Base-by-base conservation (phyloP, 2,888 invertebrate genomes). In the Zaprionus lineosus region DNA sequence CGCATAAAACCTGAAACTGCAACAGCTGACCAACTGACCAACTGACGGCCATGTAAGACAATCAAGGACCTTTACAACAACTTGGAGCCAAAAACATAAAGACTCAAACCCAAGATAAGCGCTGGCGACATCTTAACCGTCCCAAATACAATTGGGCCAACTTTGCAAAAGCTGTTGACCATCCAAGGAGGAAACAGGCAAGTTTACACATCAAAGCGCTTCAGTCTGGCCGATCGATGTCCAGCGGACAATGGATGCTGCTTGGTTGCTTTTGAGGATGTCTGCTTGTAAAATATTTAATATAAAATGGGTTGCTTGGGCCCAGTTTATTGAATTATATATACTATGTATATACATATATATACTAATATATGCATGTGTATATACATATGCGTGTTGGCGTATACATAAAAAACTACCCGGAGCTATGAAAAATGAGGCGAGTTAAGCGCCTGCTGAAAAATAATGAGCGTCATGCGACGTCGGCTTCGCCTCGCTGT, bases 391-490 rank as follows among this genome's bases (percentile, higher is more conserved):
- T 41, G n/a, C 26, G 11, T 12, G n/a, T n/a, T n/a, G n/a, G n/a
- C n/a, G n/a, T 21, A 14, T 24, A 0, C 11, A 29, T 34, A 52
- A 51, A 66, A 46, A 51, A 36, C 36, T 39, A 39, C 59, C 41
- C 50, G 9, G 18, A 51, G 59, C 48, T 46, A 21, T 19, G 31
- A 44, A 29, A 36, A 65, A 41, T 12, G 19, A 48, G 47, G 41
- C 33, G 11, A 51, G 41, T 6, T 36, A 26, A 37, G 40, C 50
- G 55, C 33, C 51, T 70, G 37, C 73, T 75, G 60, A 52, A 81
- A 84, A 84, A 73, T 84, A 81, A 77, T 76, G 81, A 81, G 66
- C 65, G 39, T 58, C 81, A 81, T 81, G 84, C 62, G 55, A 65
- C 57, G 84, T 59, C n/a, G n/a, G n/a, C n/a, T n/a, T n/a, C n/a